phyloP scores from a whole-genome alignment of 1,140 invertebrate species.

The Lordiphosa stackelbergi region DNA sequence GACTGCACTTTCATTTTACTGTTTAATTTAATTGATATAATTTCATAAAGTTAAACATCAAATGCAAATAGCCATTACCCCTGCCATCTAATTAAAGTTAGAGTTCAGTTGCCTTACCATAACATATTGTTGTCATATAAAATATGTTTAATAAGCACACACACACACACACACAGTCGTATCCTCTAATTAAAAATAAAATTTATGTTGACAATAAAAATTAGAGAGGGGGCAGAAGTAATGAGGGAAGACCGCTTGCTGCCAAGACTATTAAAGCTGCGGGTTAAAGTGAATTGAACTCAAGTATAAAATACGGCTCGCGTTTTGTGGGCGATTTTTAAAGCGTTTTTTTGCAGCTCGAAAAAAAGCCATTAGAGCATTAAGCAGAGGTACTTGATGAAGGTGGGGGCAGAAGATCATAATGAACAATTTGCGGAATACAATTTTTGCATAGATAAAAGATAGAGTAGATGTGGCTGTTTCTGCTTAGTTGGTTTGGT shows the following conservation, averaged over 20 bases:
- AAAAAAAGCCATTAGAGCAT: constrained; percentile 58
- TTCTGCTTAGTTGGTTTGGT: constrained; percentile 2
- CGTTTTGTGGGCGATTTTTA: too few relatives aligned
- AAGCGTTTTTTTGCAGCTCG: constrained; percentile 37
- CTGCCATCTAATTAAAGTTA: background rate
- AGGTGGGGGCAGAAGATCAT: background rate
- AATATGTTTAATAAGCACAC: constrained; percentile 42
- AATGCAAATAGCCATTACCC: background rate
- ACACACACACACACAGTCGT: constrained; percentile 1
- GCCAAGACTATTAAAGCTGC: constrained; percentile 51
- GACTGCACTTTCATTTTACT: too few relatives aligned
- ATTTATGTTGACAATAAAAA: constrained; percentile 32
- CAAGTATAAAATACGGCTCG: background rate
- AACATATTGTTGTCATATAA: constrained; percentile 40
- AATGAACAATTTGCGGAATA: constrained; percentile 8
- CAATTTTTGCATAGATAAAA: constrained; percentile 66
- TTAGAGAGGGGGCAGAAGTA: constrained; percentile 1
- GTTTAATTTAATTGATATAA: constrained; percentile 7
- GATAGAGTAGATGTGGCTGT: constrained; percentile 20
- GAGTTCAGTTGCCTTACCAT: constrained; percentile 28
- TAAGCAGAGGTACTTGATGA: constrained; percentile 25
- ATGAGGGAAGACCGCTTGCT: constrained; percentile 7
- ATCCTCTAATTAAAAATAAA: constrained; percentile 50
- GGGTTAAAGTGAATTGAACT: constrained; percentile 25
- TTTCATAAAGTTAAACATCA: background rate